Evolutionary conservation across 2,113 vertebrate species (phyloP), one percentile per base, ranked within the genome.

Genomic region (Cnemophilus loriae): DNA sequence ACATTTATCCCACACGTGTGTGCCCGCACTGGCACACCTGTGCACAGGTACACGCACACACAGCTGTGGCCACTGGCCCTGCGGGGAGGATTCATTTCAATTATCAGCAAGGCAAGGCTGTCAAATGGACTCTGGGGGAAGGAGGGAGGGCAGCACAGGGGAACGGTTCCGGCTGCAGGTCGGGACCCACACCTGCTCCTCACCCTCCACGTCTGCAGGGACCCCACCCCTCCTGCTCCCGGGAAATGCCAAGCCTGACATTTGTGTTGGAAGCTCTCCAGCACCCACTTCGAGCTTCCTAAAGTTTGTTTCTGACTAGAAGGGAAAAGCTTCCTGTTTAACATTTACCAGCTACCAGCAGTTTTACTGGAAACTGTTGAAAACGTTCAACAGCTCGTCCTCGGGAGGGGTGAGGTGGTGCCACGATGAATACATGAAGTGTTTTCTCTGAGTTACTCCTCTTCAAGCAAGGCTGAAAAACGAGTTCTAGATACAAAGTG

Each of bases 301-400:
- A 24, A 4, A 57, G 35, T 65, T 94, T 65, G 46, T 33, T 92
- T 84, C 69, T 89, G 73, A 92, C 33, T 74, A 18, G 9, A 7
- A 69, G 37, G 10, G 30, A 4, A 7, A 89, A 44, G 19, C 39
- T 41, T 9, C 12, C 26, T 55, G 42, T 47, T 77, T 59, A 74
- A 84, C 23, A 6, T 92, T 90, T 80, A 77, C 55, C 83, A 84
- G 42, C 55, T 56, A 56, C 47, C 89, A 74, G 14, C 35, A 77
- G 56, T 84, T 95, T 90, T 76, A 92, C 59, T 67, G 79, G 76
- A 77, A 95, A 70, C 79, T 81, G 76, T 1, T 71, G 70, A 53
- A 87, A 89, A 75, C 0, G 1, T 35, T 83, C 39, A 46, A 42
- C 35, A 88, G 16, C 39, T 91, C 11, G 0, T 50, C 37, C 67